phyloP scores from a whole-genome alignment of 2,113 vertebrate species.

The Pandion haliaetus region DNA sequence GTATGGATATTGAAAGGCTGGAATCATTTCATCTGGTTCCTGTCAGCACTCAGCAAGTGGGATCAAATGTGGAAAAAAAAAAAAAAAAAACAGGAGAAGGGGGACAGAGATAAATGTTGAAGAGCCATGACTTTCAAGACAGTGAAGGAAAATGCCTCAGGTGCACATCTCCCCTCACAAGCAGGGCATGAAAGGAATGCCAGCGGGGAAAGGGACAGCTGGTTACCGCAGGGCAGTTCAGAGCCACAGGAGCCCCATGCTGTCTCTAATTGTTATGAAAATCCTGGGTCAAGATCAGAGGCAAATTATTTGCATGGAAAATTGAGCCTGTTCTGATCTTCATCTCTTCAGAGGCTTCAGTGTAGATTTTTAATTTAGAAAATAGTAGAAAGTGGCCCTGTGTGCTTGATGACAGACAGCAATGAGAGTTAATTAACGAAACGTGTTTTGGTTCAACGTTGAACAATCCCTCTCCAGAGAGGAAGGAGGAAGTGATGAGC shows the following conservation, averaged over 20 bases:
- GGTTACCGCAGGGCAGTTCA: neutral
- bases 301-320: slow-evolving; percentile 16
- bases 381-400: slow-evolving; percentile 32
- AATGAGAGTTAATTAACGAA: slow-evolving; percentile 24
- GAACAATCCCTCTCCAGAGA: neutral
- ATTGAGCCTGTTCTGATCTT: slow-evolving; percentile 19
- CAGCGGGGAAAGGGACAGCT: neutral
- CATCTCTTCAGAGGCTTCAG: slow-evolving; percentile 25
- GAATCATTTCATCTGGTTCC: neutral
- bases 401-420: neutral
- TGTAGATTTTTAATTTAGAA: slow-evolving; percentile 41
- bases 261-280: slow-evolving; percentile 28
- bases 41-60: neutral
- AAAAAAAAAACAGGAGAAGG: neutral
- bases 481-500: neutral
- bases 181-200: neutral
- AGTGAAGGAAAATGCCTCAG: neutral
- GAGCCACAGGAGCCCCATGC: neutral
- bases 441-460: neutral
- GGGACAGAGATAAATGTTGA: neutral
- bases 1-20: neutral
- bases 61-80: neutral
- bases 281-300: slow-evolving; percentile 30
- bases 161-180: neutral
- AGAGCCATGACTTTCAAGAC: neutral